Base-by-base conservation (phyloP, 2,888 invertebrate genomes). In the Theretra japonica region DNA sequence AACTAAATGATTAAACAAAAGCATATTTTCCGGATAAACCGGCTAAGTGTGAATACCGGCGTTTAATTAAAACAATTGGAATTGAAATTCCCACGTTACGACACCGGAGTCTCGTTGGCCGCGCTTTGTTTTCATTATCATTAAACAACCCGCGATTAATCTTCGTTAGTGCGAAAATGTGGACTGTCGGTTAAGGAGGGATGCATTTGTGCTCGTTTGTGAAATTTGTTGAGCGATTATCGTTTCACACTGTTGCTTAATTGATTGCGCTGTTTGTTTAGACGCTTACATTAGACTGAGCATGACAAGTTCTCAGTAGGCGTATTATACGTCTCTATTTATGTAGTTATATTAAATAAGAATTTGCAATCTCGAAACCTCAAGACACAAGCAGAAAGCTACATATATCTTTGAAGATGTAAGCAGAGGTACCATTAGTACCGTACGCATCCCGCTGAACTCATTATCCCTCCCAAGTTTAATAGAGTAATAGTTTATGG, bases 51-150 rank as follows among this genome's bases (percentile, higher is more conserved):
- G 53, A 15, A 30, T 19, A 30, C 73, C 70, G 65, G 80, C 79
- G 77, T 88, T 88, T 90, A 89, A 90, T 89, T 90, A 90, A 89
- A 89, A 85, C 83, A 82, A 82, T 80, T 82, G 79, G 86, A 87
- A 89, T 88, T 88, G 86, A 85, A 89, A 88, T 89, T 88, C 86
- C 81, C 86, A 82, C 82, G 86, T 88, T 86, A 80, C 79, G 76
- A 82, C 74, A 76, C 75, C 72, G 77, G 75, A 53, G 69, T 71
- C 75, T 75, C 79, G 75, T 79, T 80, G 75, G 76, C 76, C 79
- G 79, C 82, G 65, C 84, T 89, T 87, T 88, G 88, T 89, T 90
- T 90, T 87, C 89, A 89, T 89, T 90, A 89, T 87, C 89, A 88
- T 90, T 88, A 87, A 85, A 85, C 81, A 80, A 75, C 77, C 80